These are phyloP conservation scores for Callocephalon fimbriatum DNA, from an alignment of 2,113 vertebrate genomes.

Conservation along the genomic window DNA sequence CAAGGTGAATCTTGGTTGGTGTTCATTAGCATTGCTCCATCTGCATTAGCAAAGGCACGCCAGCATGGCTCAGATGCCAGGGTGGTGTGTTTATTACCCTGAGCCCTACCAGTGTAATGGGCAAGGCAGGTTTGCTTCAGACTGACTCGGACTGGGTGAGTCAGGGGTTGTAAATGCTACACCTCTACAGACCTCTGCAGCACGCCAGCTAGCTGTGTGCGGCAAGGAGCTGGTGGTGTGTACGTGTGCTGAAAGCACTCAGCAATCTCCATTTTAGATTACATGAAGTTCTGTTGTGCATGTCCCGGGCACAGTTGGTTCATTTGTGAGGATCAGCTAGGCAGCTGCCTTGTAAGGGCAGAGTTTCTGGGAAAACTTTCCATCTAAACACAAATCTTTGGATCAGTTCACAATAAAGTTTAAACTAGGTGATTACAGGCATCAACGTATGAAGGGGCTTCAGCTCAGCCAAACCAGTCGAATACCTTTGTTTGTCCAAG, in stretches of 20 bases:
- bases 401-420: background rate
- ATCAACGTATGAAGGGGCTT: background rate
- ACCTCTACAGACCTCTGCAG: background rate
- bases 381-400: background rate
- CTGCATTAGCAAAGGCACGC: background rate
- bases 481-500: background rate
- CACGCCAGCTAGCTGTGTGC: background rate
- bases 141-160: background rate
- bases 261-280: background rate
- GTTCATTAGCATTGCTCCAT: background rate
- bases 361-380: background rate
- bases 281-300: background rate
- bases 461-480: background rate
- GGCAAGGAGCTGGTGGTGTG: rapidly evolving
- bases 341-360: background rate
- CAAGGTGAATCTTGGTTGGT: background rate
- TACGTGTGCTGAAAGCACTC: background rate
- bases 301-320: background rate
- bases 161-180: background rate
- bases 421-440: background rate
- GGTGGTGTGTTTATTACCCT: background rate
- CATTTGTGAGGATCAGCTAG: background rate
- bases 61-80: background rate
- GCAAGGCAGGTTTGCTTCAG: background rate
- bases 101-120: background rate